phyloP scores from a whole-genome alignment of 2,797 vertebrate genomes.

The Halcyon leucocephala region DNA sequence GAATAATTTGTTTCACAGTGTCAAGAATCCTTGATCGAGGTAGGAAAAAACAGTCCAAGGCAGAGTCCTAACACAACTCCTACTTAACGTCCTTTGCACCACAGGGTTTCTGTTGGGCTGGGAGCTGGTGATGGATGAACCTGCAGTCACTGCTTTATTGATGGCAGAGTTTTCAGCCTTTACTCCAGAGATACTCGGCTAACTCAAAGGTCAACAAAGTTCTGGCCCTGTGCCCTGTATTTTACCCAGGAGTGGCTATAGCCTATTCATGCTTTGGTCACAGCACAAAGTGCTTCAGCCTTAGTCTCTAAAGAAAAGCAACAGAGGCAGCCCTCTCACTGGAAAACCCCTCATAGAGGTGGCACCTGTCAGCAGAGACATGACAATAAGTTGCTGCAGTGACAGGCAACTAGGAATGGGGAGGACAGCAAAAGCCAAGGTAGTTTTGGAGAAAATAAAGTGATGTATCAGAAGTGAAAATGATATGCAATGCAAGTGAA shows the following conservation, averaged over 20 bases:
- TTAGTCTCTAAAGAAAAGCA: background rate
- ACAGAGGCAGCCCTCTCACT: fast-evolving
- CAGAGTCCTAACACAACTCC: background rate
- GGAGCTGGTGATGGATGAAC: background rate
- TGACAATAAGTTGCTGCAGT: fast-evolving
- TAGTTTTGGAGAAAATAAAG: background rate
- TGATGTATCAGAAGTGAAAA: background rate
- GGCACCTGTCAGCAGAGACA: fast-evolving
- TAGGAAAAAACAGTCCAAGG: background rate
- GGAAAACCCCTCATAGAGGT: background rate
- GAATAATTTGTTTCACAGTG: background rate
- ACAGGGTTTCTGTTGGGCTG: fast-evolving
- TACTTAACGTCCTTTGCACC: background rate
- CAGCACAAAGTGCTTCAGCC: background rate
- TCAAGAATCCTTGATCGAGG: background rate
- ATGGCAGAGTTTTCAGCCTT: background rate
- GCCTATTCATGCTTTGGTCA: background rate
- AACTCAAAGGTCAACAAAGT: background rate
- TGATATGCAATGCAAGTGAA: fast-evolving
- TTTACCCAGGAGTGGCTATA: background rate
- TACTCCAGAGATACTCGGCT: background rate
- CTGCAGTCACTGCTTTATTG: background rate
- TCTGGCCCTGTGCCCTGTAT: background rate
- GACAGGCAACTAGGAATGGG: fast-evolving
- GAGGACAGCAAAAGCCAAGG: background rate